Base-by-base conservation (phyloP, 2,113 vertebrate genomes). In the Tautogolabrus adspersus region DNA sequence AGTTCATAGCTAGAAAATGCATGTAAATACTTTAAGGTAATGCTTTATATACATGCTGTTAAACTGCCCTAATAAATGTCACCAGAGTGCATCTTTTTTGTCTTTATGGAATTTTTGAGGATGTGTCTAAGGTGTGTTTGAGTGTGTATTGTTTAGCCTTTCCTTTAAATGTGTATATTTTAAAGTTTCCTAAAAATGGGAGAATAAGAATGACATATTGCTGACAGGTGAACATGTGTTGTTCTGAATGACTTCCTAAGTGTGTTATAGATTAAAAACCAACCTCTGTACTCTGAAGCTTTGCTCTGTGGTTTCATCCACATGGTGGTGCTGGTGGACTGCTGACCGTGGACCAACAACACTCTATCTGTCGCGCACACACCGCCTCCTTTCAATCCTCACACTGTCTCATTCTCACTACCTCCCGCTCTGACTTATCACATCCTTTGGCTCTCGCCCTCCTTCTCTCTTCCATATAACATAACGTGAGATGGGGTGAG, bases 241-340 rank as follows among this genome's bases (percentile, higher is more conserved):
- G 61, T 16, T 34, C 19, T 62, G 10, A 37, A 6, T 72, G 40
- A 47, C 74, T 67, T 76, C 30, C n/a, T n/a, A 8, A 49, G 19
- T 13, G 19, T 13, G 66, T 6, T 26, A 40, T 30, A 60, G 38
- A 66, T 60, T 52, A 52, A 52, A 22, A 72, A 74, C 44, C 30
- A 9, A 61, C 34, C 44, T 71, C 37, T 46, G n/a, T 37, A 49
- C 18, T 63, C 8, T 59, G 54, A 63, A 21, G 19, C 11, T 16
- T 40, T 52, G 26, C 37, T 62, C 51, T 30, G 55, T 30, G 13
- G 12, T 74, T 44, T 74, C 70, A 5, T 52, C 89, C 96, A 96
- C 95, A 93, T 91, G 96, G 92, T 95, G 96, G 96, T 94, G 94
- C 95, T 96, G 70, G 91, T 93, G 95, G 92, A 94, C 94, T 93